Percentiles rank a stretch among this genome's conserved stretches.
phyloP scores from a whole-genome alignment of 2,113 vertebrate genomes.

The Odocoileus virginianus region DNA sequence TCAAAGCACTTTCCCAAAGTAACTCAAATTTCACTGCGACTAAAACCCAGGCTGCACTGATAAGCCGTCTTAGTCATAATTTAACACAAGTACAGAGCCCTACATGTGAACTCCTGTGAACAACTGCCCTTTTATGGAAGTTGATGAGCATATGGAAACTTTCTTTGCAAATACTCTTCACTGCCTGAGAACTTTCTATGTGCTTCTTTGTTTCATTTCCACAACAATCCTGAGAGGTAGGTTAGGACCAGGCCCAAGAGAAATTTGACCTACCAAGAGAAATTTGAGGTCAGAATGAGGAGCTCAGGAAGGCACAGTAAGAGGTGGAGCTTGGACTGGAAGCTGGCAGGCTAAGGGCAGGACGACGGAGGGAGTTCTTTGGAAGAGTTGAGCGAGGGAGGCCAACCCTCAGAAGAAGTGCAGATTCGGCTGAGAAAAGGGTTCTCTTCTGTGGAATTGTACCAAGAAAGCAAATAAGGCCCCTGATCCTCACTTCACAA shows the following conservation, averaged over 20 bases:
- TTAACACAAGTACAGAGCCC: neutral
- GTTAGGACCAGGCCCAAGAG: neutral
- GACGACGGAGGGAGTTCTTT: neutral
- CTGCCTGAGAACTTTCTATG: neutral
- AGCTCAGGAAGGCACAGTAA: neutral
- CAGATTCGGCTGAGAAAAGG: neutral
- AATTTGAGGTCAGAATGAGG: neutral
- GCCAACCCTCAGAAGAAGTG: neutral
- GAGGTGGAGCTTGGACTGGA: neutral
- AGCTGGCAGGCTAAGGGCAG: accelerated
- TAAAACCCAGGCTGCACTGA: neutral
- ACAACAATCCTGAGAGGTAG: neutral
- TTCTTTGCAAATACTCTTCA: neutral
- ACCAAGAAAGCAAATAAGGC: neutral
- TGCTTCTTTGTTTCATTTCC: neutral
- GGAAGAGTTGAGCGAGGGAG: neutral
- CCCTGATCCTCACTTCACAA: too few relatives aligned
- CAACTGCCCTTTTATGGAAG: neutral
- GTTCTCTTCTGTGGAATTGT: neutral
- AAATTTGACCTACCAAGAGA: neutral
- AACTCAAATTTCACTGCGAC: neutral
- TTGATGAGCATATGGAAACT: neutral
- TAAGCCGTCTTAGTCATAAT: neutral
- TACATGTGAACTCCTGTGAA: neutral
- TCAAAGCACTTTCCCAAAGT: neutral